phyloP scores from a whole-genome alignment of 1,140 invertebrate species.

The Drosophila biarmipes region DNA sequence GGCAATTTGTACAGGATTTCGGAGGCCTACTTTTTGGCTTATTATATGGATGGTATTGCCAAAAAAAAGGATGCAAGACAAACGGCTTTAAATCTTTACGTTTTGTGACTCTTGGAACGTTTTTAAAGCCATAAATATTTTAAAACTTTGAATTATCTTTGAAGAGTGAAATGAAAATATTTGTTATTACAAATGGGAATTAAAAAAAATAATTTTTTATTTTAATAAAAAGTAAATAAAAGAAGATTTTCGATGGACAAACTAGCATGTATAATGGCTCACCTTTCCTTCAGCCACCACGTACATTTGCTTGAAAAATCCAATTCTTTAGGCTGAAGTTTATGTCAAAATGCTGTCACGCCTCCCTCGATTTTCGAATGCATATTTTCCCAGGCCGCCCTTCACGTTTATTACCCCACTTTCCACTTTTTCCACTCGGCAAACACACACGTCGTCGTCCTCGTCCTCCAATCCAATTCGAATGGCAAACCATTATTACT shows the following conservation, averaged over 20 bases:
- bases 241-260: not conserved
- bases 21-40: slow-evolving; percentile 8
- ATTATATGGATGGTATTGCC: not conserved
- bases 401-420: not conserved
- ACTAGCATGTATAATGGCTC: not conserved
- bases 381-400: slow-evolving; percentile 5
- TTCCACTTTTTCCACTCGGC: slow-evolving; percentile 18
- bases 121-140: no score
- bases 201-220: not conserved
- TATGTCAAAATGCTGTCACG: slow-evolving; percentile 17
- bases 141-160: no score
- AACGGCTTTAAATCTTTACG: not conserved
- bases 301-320: slow-evolving; percentile 1
- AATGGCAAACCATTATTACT: slow-evolving; percentile 41
- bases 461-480: slow-evolving; percentile 36
- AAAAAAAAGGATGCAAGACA: not conserved
- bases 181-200: not conserved
- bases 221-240: not conserved
- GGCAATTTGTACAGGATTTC: slow-evolving; percentile 24
- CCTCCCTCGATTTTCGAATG: slow-evolving; percentile 5
- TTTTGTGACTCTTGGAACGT: not conserved
- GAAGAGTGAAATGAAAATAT: no score
- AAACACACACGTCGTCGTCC: slow-evolving; percentile 13
- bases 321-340: slow-evolving; percentile 5
- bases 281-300: not conserved